Conservation (phyloP, 2,888 invertebrate species). For the Eristalis arbustorum region DNA sequence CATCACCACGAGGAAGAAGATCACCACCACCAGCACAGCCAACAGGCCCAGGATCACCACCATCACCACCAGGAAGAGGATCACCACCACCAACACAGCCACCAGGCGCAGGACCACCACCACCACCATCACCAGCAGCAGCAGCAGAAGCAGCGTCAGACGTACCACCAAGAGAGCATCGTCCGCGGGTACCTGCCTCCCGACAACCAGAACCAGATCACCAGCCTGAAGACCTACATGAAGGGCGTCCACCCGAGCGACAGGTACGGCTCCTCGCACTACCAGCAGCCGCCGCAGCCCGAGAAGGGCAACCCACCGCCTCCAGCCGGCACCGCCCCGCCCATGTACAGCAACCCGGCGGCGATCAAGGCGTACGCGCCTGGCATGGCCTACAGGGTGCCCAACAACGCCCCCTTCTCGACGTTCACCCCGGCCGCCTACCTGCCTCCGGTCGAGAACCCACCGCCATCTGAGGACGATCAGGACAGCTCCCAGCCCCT, state of each 20-base stretch:
- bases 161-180: not conserved
- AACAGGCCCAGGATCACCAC: not conserved
- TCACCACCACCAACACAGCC: conserved; percentile 7
- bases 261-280: conserved; percentile 73
- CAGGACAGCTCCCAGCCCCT: conserved; percentile 24
- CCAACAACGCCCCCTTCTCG: conserved; percentile 70
- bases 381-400: conserved; percentile 35
- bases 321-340: conserved; percentile 59
- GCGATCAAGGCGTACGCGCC: conserved; percentile 42
- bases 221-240: conserved; percentile 75
- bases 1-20: not conserved
- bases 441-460: conserved; percentile 53
- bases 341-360: conserved; percentile 73
- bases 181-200: conserved; percentile 61
- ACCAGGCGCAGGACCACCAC: conserved; percentile 2
- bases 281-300: conserved; percentile 15
- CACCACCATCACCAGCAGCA: conserved; percentile 9
- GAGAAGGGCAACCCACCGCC: conserved; percentile 18
- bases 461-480: conserved; percentile 71
- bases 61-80: conserved; percentile 14
- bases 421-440: conserved; percentile 11
- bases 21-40: not conserved
- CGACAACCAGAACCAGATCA: conserved; percentile 19
- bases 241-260: conserved; percentile 74
- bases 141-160: not conserved